Evolutionary conservation across 2,113 vertebrate species (phyloP).

Genomic region (Pachypanchax playfairii): DNA sequence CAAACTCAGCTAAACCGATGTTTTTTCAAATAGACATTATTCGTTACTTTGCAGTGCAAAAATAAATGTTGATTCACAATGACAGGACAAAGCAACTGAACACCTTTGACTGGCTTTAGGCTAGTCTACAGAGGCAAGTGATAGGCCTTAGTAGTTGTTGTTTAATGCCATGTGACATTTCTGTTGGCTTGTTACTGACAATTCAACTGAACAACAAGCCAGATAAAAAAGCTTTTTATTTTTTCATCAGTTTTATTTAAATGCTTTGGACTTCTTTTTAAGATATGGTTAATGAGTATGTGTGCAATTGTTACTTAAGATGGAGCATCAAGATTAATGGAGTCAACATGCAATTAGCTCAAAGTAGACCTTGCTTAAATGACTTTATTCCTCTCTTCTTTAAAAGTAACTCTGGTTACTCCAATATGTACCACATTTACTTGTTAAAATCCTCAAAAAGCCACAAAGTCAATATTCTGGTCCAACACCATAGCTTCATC

Average conservation of each 20-base stretch:
- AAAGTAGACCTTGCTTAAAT: constrained; percentile 51
- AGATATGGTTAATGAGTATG: constrained; percentile 38
- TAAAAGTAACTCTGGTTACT: constrained; percentile 39
- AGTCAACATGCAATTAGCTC: constrained; percentile 63
- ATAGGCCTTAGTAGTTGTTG: constrained; percentile 34
- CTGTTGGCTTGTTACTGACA: constrained; percentile 27
- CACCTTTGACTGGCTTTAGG: constrained; percentile 60
- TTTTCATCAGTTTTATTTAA: constrained; percentile 26
- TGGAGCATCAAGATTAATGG: constrained; percentile 69
- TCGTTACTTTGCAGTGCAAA: constrained; percentile 51
- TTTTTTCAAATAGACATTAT: constrained; percentile 54
- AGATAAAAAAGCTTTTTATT: constrained; percentile 4
- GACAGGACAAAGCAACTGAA: constrained; percentile 66
- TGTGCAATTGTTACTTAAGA: constrained; percentile 39
- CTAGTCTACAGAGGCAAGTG: constrained; percentile 50
- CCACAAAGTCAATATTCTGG: constrained; percentile 11
- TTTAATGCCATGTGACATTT: constrained; percentile 41
- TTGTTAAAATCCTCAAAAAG: constrained; percentile 29
- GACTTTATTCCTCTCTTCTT: constrained; percentile 29
- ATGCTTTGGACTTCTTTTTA: constrained; percentile 4
- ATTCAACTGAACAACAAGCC: constrained; percentile 34
- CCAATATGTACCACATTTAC: constrained; percentile 41
- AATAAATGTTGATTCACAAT: constrained; percentile 65
- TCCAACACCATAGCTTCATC: constrained; percentile 36
- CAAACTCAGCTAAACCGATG: constrained; percentile 59